Evolutionary conservation across 2,113 vertebrate species (phyloP), one percentile per base, ranked within the genome.

Genomic region (Solea solea): DNA sequence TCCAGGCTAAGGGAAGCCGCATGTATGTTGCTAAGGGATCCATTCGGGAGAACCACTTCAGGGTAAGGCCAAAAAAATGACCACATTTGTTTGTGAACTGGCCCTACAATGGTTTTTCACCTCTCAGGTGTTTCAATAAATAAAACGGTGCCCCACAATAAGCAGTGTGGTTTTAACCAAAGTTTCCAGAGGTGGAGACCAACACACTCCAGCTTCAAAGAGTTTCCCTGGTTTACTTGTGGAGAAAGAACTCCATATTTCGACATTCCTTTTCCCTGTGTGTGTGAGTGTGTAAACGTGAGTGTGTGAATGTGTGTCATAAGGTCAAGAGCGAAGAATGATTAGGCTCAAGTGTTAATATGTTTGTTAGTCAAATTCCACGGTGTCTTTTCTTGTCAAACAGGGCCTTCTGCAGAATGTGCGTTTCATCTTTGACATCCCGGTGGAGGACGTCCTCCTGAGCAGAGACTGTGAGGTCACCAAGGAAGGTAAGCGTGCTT

Each of bases 331-430:
- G 58, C 39, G 12, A 54, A 45, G 12, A 54, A 45, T 57, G 40
- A 58, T 42, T 25, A 34, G 28, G 41, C 60, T n/a, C 2, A 8
- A 60, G 40, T 48, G 15, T 58, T 15, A 64, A 44, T 62, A 39
- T 51, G 44, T 74, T 69, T 45, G 45, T 42, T 25, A 15, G 13
- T 50, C n/a, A n/a, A 7, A n/a, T 50, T 50, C 45, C 45, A 11
- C 14, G 4, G 14, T 48, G 7, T 57, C n/a, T 79, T 61, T 70
- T 86, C 51, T 81, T 52, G 25, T 74, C 61, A 74, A 81, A 41
- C 92, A 99, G 98, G 98, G 97, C 51, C 90, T 98, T 83, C 93
- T 99, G 73, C 97, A 99, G 93, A 97, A 96, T 63, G 90, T 98
- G 68, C 90, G 79, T 13, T 90, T 99, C 68, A 88, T 96, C 78